phyloP scores from a whole-genome alignment of 2,888 invertebrate genomes.

The Seira ritae region DNA sequence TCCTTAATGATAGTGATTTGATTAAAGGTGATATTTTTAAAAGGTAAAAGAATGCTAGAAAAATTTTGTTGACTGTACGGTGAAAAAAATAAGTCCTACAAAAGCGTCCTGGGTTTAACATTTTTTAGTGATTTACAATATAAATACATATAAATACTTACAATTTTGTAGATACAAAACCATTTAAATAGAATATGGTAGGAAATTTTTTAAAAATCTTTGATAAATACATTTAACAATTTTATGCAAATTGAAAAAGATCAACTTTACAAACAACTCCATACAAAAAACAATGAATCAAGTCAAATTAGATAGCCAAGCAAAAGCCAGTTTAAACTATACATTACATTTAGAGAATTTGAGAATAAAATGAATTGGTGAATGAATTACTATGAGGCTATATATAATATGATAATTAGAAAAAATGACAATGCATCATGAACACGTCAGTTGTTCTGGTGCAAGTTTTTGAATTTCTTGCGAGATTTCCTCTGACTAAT shows the following conservation, averaged over 20 bases:
- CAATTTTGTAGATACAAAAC: constrained; percentile 2
- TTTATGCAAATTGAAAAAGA: too few species aligned
- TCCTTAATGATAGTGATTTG: constrained; percentile 56
- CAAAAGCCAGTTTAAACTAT: too few species aligned
- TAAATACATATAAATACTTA: not conserved
- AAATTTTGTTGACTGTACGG: constrained; percentile 31
- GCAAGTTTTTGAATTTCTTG: too few species aligned
- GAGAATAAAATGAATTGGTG: too few species aligned
- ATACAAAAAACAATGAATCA: constrained; percentile 13
- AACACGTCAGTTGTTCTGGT: too few species aligned
- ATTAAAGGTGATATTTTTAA: constrained; percentile 49
- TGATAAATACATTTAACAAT: not conserved
- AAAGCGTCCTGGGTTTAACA: not conserved
- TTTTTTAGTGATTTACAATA: not conserved
- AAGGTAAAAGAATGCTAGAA: constrained; percentile 29
- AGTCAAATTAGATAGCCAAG: not conserved
- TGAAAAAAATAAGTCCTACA: constrained; percentile 30
- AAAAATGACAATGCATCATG: too few species aligned
- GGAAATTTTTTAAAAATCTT: constrained; percentile 40
- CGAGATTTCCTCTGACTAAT: too few species aligned
- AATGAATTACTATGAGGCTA: too few species aligned
- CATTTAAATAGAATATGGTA: constrained; percentile 60
- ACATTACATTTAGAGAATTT: too few species aligned
- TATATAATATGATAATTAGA: too few species aligned
- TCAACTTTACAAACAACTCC: not conserved